phyloP scores from a whole-genome alignment of 2,888 invertebrate genomes.

The Pristionchus exspectatus region DNA sequence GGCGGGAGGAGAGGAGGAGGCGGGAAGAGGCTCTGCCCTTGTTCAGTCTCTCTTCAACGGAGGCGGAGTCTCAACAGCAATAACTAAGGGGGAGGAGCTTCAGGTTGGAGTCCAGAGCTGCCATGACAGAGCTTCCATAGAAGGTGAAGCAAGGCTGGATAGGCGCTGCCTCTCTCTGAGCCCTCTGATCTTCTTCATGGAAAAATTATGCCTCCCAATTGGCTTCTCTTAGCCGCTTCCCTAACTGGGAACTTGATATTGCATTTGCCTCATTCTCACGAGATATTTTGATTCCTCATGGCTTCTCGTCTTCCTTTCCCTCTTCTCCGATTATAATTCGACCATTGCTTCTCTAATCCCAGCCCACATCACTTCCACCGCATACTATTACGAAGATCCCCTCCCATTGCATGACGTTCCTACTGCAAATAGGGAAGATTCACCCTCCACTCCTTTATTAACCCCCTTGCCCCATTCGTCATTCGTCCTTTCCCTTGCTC shows the following conservation, averaged over 20 bases:
- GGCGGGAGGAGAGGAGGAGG: neutral
- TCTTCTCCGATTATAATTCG: slow-evolving; percentile 8
- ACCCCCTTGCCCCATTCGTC: neutral
- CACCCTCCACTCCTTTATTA: neutral
- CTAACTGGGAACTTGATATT: slow-evolving; percentile 17
- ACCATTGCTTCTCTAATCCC: neutral
- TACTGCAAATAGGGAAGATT: neutral
- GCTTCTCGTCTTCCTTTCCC: slow-evolving; percentile 1
- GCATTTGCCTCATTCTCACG: neutral
- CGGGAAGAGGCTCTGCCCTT: slow-evolving; percentile 19
- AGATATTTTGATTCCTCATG: neutral
- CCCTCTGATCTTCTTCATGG: neutral
- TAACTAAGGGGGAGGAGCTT: neutral
- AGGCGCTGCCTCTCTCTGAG: neutral
- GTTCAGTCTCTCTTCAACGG: neutral
- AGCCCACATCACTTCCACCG: neutral
- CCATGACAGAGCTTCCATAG: slow-evolving; percentile 15
- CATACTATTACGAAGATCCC: neutral
- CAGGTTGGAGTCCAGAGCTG: slow-evolving; percentile 12
- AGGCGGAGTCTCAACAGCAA: slow-evolving; percentile 20
- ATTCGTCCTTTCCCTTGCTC: neutral
- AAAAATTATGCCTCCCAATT: neutral
- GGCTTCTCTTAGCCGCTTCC: neutral
- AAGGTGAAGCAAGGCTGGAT: neutral
- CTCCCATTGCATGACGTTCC: neutral